Evolutionary conservation across 2,888 invertebrate genomes (phyloP).

Genomic region (Chloroclysta siterata): DNA sequence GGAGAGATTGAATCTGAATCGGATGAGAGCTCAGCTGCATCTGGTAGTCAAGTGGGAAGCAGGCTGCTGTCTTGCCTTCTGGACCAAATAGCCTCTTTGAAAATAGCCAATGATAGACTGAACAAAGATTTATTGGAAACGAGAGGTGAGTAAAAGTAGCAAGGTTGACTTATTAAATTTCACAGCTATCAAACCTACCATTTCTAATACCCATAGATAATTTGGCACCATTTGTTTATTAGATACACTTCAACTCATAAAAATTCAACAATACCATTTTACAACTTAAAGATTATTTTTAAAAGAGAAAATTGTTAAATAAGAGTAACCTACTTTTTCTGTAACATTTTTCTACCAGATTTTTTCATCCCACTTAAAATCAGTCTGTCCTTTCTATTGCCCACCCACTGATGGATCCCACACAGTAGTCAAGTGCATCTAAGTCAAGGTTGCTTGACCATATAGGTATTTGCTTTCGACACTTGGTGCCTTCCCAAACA

Average conservation of each 20-base stretch:
- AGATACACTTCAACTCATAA: slow-evolving; percentile 29
- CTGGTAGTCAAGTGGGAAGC: slow-evolving; percentile 83
- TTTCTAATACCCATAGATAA: slow-evolving; percentile 28
- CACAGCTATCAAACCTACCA: slow-evolving; percentile 14
- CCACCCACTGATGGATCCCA: slow-evolving; percentile 53
- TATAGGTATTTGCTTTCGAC: neutral
- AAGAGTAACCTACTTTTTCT: neutral
- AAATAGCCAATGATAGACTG: slow-evolving; percentile 90
- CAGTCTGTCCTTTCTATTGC: slow-evolving; percentile 45
- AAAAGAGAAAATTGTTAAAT: neutral
- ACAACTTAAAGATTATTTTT: slow-evolving; percentile 2
- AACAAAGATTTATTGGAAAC: slow-evolving; percentile 90
- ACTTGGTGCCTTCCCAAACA: neutral
- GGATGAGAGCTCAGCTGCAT: slow-evolving; percentile 82
- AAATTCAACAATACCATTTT: slow-evolving; percentile 5
- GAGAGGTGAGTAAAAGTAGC: slow-evolving; percentile 79
- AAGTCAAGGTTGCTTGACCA: slow-evolving; percentile 29
- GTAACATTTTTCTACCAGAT: slow-evolving; percentile 11
- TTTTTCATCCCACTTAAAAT: slow-evolving; percentile 21
- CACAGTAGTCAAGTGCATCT: slow-evolving; percentile 47
- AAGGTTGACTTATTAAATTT: slow-evolving; percentile 26
- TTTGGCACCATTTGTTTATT: slow-evolving; percentile 35
- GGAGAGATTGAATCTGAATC: slow-evolving; percentile 81
- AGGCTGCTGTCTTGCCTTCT: slow-evolving; percentile 87
- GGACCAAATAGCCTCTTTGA: slow-evolving; percentile 89